Evolutionary conservation across 2,888 invertebrate genomes (phyloP).

Genomic region (Stenichneumon culpator): DNA sequence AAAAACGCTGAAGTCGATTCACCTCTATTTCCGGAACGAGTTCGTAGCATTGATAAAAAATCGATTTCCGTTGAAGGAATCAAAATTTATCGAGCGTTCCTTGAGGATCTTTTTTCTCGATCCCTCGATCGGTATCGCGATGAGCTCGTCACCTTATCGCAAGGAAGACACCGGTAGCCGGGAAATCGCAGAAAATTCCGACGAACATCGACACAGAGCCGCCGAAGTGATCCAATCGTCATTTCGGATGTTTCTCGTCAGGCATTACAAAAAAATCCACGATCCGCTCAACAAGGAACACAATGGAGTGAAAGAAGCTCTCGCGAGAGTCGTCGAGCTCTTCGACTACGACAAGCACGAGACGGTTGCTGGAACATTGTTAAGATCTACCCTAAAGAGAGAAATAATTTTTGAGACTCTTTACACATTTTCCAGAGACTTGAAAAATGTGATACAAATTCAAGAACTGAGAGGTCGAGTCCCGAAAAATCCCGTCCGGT

Average conservation of each 20-base stretch:
- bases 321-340: slow-evolving; percentile 67
- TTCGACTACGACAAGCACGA: slow-evolving; percentile 67
- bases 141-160: background rate
- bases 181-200: slow-evolving; percentile 7
- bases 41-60: slow-evolving; percentile 54
- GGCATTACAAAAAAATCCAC: slow-evolving; percentile 71
- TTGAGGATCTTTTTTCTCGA: slow-evolving; percentile 75
- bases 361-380: slow-evolving; percentile 51
- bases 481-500: slow-evolving; percentile 26
- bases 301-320: slow-evolving; percentile 51
- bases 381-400: slow-evolving; percentile 70
- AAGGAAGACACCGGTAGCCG: background rate
- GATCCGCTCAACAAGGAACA: slow-evolving; percentile 68
- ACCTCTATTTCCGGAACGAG: slow-evolving; percentile 71
- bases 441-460: slow-evolving; percentile 71
- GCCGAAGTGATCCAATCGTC: slow-evolving; percentile 74
- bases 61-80: slow-evolving; percentile 15
- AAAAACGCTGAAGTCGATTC: slow-evolving; percentile 58
- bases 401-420: slow-evolving; percentile 37
- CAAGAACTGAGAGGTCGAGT: slow-evolving; percentile 68
- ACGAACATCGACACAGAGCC: slow-evolving; percentile 26
- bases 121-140: slow-evolving; percentile 53
- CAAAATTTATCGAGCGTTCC: slow-evolving; percentile 52
- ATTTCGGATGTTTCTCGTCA: slow-evolving; percentile 71
- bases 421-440: slow-evolving; percentile 72